A percentile compares a stretch with the other conserved stretches of the same genome.
phyloP scores from a whole-genome alignment of 2,113 vertebrate species.

The Sinocyclocheilus rhinocerous region DNA sequence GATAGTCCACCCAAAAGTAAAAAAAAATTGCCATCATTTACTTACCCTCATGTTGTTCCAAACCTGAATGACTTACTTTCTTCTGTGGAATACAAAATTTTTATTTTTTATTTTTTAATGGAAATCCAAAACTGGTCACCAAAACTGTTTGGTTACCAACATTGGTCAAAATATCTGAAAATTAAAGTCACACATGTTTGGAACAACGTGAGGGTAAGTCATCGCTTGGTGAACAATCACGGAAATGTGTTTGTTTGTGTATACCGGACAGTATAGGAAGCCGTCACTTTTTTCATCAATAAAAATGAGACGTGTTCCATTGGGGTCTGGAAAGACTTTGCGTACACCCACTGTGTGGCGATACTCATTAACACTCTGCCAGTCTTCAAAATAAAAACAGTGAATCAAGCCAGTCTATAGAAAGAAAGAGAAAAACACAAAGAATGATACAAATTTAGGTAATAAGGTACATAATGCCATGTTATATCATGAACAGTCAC shows the following conservation, averaged over 20 bases:
- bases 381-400: conserved; percentile 93
- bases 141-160: too few relatives aligned
- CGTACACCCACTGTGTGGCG: conserved; percentile 87
- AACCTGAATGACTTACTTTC: too few relatives aligned
- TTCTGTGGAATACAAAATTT: too few relatives aligned
- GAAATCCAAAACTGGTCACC: too few relatives aligned
- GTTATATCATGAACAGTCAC: neutral
- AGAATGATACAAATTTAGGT: neutral
- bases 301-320: conserved; percentile 87
- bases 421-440: neutral
- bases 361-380: conserved; percentile 89
- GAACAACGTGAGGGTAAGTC: neutral
- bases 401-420: conserved; percentile 83
- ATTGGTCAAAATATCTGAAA: neutral
- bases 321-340: conserved; percentile 91
- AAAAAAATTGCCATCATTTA: neutral
- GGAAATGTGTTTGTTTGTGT: neutral
- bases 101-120: too few relatives aligned
- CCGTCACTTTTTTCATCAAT: conserved; percentile 94
- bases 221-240: neutral
- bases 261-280: conserved; percentile 89
- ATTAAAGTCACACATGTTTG: neutral
- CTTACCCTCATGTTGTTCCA: too few relatives aligned
- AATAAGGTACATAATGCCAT: neutral
- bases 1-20: neutral